phyloP scores from a whole-genome alignment of 2,113 vertebrate genomes.

The Terrapene triunguis region DNA sequence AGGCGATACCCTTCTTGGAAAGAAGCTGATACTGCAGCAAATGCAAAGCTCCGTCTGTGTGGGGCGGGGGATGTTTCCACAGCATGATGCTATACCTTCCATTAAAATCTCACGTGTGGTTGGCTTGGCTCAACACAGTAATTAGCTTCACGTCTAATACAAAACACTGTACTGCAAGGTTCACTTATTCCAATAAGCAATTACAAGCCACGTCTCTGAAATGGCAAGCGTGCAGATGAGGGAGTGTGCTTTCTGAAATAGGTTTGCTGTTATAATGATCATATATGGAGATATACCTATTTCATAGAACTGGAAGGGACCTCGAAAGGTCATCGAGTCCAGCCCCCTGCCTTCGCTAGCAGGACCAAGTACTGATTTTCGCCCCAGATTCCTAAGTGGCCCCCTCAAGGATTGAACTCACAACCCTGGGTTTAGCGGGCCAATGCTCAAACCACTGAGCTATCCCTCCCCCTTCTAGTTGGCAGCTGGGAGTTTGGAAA shows the following conservation, averaged over 20 bases:
- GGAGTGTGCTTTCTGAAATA: neutral
- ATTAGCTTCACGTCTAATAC: slow-evolving; percentile 46
- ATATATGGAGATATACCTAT: too few species aligned
- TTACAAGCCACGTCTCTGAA: neutral
- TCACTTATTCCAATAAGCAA: neutral
- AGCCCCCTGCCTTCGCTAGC: too few species aligned
- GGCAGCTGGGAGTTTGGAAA: neutral
- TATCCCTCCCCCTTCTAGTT: too few species aligned
- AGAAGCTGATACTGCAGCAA: slow-evolving; percentile 34
- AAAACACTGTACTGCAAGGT: neutral
- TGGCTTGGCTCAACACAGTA: slow-evolving; percentile 44
- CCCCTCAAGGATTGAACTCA: too few species aligned
- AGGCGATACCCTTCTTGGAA: neutral
- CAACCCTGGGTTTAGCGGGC: too few species aligned
- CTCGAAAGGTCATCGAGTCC: too few species aligned
- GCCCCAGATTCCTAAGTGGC: too few species aligned
- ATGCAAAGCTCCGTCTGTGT: slow-evolving; percentile 19
- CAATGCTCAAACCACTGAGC: too few species aligned
- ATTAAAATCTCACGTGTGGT: slow-evolving; percentile 30
- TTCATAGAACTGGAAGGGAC: too few species aligned
- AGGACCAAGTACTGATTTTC: too few species aligned
- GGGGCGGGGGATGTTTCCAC: neutral
- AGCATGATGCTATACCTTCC: slow-evolving; percentile 1
- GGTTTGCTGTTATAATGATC: neutral
- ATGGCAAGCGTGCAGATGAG: neutral